phyloP scores from a whole-genome alignment of 2,797 vertebrate genomes.

The Myripristis jacobus region DNA sequence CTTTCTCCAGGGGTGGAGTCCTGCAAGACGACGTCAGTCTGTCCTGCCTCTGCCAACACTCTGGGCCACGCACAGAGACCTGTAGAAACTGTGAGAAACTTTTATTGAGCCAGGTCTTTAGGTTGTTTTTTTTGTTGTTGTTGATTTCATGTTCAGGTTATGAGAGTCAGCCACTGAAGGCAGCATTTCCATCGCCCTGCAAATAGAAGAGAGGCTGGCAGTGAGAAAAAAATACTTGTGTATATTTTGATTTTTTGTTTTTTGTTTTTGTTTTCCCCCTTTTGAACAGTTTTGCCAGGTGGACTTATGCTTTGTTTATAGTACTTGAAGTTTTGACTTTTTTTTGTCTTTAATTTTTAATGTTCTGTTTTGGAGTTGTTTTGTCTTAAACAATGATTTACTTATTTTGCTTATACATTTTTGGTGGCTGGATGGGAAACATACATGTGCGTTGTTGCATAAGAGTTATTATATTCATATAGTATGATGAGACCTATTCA shows the following conservation, averaged over 20 bases:
- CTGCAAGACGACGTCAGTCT: constrained; percentile 42
- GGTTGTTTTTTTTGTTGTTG: constrained; percentile 13
- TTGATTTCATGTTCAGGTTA: constrained; percentile 64
- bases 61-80: constrained; percentile 82
- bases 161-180: constrained; percentile 69
- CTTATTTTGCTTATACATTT: constrained; percentile 63
- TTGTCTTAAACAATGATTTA: constrained; percentile 60
- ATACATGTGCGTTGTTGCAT: constrained; percentile 65
- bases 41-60: constrained; percentile 73
- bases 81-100: constrained; percentile 90
- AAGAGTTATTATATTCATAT: constrained; percentile 77
- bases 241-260: constrained; percentile 72
- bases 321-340: constrained; percentile 96
- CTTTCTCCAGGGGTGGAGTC: constrained; percentile 29
- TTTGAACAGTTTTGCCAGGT: constrained; percentile 90
- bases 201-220: constrained; percentile 64
- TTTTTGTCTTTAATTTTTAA: constrained; percentile 78
- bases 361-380: constrained; percentile 77
- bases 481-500: constrained; percentile 59
- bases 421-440: constrained; percentile 67
- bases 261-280: too few species aligned
- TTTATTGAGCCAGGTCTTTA: constrained; percentile 87
- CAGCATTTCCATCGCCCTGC: constrained; percentile 59
- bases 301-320: constrained; percentile 91
- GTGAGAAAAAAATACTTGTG: constrained; percentile 45